Evolutionary conservation across 2,797 vertebrate genomes (phyloP), one percentile per base, ranked within the genome.

Genomic region (Coregonus sp.): DNA sequence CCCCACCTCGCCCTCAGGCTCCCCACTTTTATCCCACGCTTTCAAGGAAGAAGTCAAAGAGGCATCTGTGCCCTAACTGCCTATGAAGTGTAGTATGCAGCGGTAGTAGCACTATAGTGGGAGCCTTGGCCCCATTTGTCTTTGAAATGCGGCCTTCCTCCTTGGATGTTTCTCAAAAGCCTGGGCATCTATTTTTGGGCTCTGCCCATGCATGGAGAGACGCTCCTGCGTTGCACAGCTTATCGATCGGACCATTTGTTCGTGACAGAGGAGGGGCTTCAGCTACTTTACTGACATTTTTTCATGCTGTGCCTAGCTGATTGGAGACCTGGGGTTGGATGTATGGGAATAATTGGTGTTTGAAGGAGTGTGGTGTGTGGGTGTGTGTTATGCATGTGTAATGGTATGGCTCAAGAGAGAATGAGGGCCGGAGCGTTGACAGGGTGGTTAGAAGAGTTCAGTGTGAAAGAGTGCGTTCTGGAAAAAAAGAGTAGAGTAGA

Each of bases 281-380:
- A 84, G 87, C 59, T 92, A 88, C 89, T 89, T 92, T 93, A 83
- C 88, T 83, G 82, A 86, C 86, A 51, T 88, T 90, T 92, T 84
- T 63, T 29, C 20, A 12, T 25, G 9, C 59, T 87, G 78, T 95
- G 97, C 97, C 95, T 96, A 96, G 93, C 96, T 97, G 88, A 99
- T 93, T 91, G 90, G 91, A 91, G 90, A 90, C 88, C 86, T 77
- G 18, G 87, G 90, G 90, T 92, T 89, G 83, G 73, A 63, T 63
- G 59, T 63, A 87, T 86, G 91, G 92, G 92, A 93, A 93, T 93
- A 91, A 25, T 75, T 80, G 84, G 83, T 90, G 87, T 93, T 91
- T 92, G 90, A 92, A 92, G 35, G 86, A 81, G 82, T 54, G 35
- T 50, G 84, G 75, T 89, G 89, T 52, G 90, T 93, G 86, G 88